Percentiles rank a stretch among this genome's conserved stretches.
Conservation (phyloP, 64 coral and sea anemone species). For the Montipora cactus region DNA sequence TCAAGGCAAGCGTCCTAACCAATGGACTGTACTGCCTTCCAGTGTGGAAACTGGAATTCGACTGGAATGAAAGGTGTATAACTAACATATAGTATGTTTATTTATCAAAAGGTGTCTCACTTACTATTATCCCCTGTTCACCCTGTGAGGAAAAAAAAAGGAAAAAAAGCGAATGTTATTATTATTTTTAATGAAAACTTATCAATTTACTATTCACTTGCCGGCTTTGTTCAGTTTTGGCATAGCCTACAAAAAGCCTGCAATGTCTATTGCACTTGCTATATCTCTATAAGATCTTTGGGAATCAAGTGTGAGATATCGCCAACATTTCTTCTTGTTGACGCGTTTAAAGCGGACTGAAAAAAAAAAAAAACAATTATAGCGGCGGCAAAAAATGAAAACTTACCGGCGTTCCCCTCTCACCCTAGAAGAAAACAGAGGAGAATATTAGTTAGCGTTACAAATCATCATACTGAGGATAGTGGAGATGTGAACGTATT, state of each 20-base stretch:
- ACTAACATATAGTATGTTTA: too few relatives aligned
- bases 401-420: slow-evolving; percentile 13
- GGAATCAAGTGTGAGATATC: too few relatives aligned
- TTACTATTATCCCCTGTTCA: background rate
- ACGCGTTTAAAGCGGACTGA: background rate
- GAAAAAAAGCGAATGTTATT: background rate
- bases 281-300: too few relatives aligned
- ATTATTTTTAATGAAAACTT: background rate
- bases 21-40: too few relatives aligned
- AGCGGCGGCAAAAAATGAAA: background rate
- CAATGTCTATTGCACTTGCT: too few relatives aligned
- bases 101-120: background rate
- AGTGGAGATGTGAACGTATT: too few relatives aligned
- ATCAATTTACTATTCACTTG: background rate
- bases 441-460: background rate
- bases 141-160: background rate
- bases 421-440: slow-evolving; percentile 1
- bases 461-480: too few relatives aligned
- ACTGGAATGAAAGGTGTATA: too few relatives aligned
- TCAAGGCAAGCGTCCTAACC: too few relatives aligned
- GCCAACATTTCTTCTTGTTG: background rate
- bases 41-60: too few relatives aligned
- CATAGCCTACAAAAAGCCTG: too few relatives aligned
- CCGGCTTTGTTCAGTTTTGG: too few relatives aligned
- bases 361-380: background rate